A percentile compares a stretch with the other conserved stretches of the same genome.
Evolutionary conservation across 2,888 invertebrate species (phyloP).

Genomic region (Amblyjoppa fuscipennis): DNA sequence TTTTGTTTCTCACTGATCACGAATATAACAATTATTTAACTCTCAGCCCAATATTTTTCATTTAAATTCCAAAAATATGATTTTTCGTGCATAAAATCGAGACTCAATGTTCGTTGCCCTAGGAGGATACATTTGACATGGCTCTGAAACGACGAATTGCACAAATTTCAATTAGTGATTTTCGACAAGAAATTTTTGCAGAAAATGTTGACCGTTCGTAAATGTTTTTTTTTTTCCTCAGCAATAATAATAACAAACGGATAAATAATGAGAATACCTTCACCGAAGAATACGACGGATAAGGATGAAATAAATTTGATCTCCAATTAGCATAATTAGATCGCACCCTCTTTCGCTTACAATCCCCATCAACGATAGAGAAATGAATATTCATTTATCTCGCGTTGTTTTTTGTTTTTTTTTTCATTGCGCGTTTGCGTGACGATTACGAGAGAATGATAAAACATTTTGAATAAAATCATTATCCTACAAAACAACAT

Average conservation of each 20-base stretch:
- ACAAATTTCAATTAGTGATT: too few relatives aligned
- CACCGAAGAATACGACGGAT: background rate
- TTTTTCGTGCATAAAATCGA: too few relatives aligned
- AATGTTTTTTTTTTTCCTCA: background rate
- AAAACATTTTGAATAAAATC: background rate
- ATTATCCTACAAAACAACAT: background rate
- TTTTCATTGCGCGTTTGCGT: background rate
- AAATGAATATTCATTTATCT: background rate
- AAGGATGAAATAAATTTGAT: slow-evolving; percentile 3
- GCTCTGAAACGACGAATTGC: too few relatives aligned
- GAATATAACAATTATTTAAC: too few relatives aligned
- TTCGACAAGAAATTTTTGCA: too few relatives aligned
- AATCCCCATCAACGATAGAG: background rate
- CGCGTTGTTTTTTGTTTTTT: background rate
- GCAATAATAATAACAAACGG: background rate
- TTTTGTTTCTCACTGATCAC: too few relatives aligned
- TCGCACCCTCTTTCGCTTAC: background rate
- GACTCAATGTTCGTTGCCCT: background rate
- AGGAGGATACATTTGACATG: too few relatives aligned
- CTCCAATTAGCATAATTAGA: background rate
- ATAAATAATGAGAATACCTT: slow-evolving; percentile 1
- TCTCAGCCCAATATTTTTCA: too few relatives aligned
- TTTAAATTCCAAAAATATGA: too few relatives aligned
- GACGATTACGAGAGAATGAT: background rate
- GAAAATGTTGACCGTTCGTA: too few relatives aligned